phyloP scores from a whole-genome alignment of 1,140 invertebrate species.

The Drosophila persimilis region DNA sequence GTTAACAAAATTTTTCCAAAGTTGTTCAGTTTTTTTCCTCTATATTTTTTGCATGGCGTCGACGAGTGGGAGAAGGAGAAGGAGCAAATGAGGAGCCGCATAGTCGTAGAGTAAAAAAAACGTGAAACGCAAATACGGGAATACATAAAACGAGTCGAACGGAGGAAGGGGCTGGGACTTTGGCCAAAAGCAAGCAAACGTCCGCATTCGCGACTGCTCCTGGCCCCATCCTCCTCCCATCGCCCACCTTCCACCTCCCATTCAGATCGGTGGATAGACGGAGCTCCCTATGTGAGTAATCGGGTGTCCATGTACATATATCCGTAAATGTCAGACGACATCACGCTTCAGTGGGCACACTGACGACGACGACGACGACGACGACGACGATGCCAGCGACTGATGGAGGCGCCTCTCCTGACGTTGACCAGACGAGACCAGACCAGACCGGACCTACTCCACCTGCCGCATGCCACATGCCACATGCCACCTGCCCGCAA shows the following conservation, averaged over 20 bases:
- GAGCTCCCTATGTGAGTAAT: constrained; percentile 41
- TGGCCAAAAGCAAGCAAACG: constrained; percentile 8
- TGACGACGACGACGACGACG: constrained; percentile 23
- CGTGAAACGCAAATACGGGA: constrained; percentile 65
- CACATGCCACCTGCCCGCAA: constrained; percentile 49
- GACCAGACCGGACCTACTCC: background rate
- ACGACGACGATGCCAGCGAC: constrained; percentile 21
- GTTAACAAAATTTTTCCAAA: constrained; percentile 70
- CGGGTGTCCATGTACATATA: constrained; percentile 53
- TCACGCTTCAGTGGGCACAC: constrained; percentile 77
- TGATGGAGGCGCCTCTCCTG: constrained; percentile 55
- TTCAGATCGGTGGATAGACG: background rate
- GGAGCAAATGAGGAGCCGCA: constrained; percentile 39
- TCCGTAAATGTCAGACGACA: constrained; percentile 82
- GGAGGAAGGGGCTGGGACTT: background rate
- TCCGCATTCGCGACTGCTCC: constrained; percentile 56
- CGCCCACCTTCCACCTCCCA: background rate
- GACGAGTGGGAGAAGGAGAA: background rate
- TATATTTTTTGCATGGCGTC: constrained; percentile 17
- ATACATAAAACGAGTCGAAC: constrained; percentile 34
- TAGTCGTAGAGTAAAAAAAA: constrained; percentile 16
- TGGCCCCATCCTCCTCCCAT: no score
- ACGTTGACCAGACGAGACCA: constrained; percentile 27
- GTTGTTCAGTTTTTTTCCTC: constrained; percentile 25
- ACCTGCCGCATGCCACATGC: background rate